A percentile compares a stretch with the other conserved stretches of the same genome.
Conservation (phyloP, 2,888 invertebrate species). For the Ornithoptera priamus region DNA sequence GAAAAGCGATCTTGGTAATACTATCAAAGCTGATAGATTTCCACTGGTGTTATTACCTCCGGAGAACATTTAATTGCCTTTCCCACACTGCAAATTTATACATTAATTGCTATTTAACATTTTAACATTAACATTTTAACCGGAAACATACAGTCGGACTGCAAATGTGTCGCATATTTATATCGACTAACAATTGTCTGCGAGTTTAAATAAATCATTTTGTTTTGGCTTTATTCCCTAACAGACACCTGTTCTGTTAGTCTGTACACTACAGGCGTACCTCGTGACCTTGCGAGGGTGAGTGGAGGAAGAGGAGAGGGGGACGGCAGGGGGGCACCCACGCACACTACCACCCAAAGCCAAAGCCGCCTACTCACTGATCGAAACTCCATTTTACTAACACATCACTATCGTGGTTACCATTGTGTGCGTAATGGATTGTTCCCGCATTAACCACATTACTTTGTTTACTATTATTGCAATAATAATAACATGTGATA, state of each 20-base stretch:
- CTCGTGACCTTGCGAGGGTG: slow-evolving; percentile 41
- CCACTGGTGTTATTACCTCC: too few relatives aligned
- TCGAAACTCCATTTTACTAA: slow-evolving; percentile 22
- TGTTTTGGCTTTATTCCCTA: slow-evolving; percentile 35
- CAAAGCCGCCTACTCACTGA: slow-evolving; percentile 27
- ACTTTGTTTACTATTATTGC: slow-evolving; percentile 11
- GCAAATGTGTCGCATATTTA: background rate
- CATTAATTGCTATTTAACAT: background rate
- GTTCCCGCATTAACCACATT: slow-evolving; percentile 24
- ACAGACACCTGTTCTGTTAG: slow-evolving; percentile 42
- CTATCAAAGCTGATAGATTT: too few relatives aligned
- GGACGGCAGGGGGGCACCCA: slow-evolving; percentile 32
- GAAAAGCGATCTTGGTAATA: too few relatives aligned
- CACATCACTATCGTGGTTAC: slow-evolving; percentile 12
- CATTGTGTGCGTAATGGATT: slow-evolving; percentile 1
- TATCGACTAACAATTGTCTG: background rate
- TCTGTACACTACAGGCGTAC: slow-evolving; percentile 34
- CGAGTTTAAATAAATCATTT: slow-evolving; percentile 23
- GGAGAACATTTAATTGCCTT: too few relatives aligned
- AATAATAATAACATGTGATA: slow-evolving; percentile 6
- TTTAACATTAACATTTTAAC: background rate
- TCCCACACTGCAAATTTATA: too few relatives aligned
- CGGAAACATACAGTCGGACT: background rate
- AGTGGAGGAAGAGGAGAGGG: background rate
- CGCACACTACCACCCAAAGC: slow-evolving; percentile 31